A percentile compares a stretch with the other conserved stretches of the same genome.
Conservation (phyloP, 92 coral and sea anemone species). For the Bergia sp. region DNA sequence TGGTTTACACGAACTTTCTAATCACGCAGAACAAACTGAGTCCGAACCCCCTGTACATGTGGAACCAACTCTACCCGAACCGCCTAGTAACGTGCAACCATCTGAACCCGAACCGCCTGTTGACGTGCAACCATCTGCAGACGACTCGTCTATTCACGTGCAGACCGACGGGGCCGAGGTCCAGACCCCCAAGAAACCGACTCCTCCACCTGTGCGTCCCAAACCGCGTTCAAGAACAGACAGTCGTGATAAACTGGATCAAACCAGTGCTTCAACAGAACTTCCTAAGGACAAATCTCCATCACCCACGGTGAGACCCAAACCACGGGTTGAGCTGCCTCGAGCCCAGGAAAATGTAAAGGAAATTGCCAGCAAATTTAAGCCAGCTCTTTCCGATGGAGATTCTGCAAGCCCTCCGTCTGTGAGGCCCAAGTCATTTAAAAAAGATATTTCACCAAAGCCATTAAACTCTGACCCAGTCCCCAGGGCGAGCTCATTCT, state of each 20-base stretch:
- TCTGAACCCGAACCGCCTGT: not conserved
- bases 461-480: conserved; percentile 52
- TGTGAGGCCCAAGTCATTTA: conserved; percentile 84
- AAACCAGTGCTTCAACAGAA: not conserved
- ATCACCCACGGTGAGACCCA: conserved; percentile 31
- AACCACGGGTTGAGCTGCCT: conserved; percentile 10
- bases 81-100: not conserved
- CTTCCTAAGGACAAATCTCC: not conserved
- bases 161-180: not conserved
- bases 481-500: conserved; percentile 20
- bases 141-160: conserved; percentile 13
- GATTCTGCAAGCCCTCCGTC: conserved; percentile 63
- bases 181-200: conserved; percentile 17
- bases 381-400: not conserved
- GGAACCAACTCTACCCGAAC: not conserved
- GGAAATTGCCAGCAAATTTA: conserved; percentile 18
- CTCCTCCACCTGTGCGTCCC: conserved; percentile 41
- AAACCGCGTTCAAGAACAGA: conserved; percentile 44
- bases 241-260: conserved; percentile 37
- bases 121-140: conserved; percentile 47
- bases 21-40: not conserved
- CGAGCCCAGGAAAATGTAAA: not conserved
- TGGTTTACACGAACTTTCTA: conserved; percentile 2
- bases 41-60: not conserved
- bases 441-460: conserved; percentile 79